These are phyloP conservation scores for Dermatemys mawii DNA, from an alignment of 2,113 vertebrate genomes.

Conservation along the genomic window DNA sequence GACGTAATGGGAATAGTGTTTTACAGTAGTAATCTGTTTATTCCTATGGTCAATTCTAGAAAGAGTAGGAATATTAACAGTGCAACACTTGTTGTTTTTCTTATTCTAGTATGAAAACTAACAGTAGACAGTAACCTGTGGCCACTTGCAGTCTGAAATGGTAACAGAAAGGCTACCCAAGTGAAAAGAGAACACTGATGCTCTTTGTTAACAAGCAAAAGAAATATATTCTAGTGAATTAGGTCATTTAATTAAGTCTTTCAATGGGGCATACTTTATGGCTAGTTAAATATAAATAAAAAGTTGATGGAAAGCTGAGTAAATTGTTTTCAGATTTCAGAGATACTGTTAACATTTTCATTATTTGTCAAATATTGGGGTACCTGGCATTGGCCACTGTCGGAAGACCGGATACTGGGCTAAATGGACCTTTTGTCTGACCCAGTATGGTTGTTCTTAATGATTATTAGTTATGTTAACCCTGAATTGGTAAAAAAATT, in stretches of 20 bases:
- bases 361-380: not conserved
- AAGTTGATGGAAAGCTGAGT: conserved; percentile 17
- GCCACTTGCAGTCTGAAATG: not conserved
- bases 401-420: too few species aligned
- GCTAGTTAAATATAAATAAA: too few species aligned
- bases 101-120: not conserved
- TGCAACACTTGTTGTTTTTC: not conserved
- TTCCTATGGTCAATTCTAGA: not conserved
- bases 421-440: too few species aligned
- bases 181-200: not conserved
- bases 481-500: not conserved
- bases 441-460: not conserved
- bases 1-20: not conserved
- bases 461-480: conserved; percentile 46
- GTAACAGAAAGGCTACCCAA: not conserved
- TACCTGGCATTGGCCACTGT: too few species aligned
- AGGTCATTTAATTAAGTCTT: not conserved
- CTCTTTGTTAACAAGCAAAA: not conserved
- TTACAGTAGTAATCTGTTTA: not conserved
- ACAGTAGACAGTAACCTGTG: not conserved
- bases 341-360: conserved; percentile 44
- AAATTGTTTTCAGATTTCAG: conserved; percentile 25
- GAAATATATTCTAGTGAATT: not conserved
- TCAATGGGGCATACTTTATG: too few species aligned
- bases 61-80: not conserved